phyloP scores from a whole-genome alignment of 2,888 invertebrate genomes.

The Drosophila formosana region DNA sequence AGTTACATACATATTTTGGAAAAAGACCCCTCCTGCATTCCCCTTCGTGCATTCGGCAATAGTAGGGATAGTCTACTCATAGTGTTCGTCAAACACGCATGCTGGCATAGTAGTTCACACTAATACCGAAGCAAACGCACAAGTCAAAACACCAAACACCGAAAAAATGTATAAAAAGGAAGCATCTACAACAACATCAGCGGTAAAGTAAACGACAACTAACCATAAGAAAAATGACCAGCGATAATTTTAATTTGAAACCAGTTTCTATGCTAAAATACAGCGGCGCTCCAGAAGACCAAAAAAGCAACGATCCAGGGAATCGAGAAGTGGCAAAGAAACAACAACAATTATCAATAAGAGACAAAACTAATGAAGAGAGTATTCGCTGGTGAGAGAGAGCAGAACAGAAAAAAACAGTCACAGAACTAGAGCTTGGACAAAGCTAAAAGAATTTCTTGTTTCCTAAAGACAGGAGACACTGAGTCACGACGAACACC shows the following conservation, averaged over 20 bases:
- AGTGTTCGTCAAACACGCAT: constrained; percentile 38
- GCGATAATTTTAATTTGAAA: constrained; percentile 84
- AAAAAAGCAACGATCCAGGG: constrained; percentile 46
- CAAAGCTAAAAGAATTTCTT: constrained; percentile 63
- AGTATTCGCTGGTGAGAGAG: constrained; percentile 7
- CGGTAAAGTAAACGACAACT: constrained; percentile 76
- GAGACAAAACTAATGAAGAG: constrained; percentile 30
- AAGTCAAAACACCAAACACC: constrained; percentile 66
- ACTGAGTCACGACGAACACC: constrained; percentile 49
- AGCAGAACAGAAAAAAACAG: constrained; percentile 18
- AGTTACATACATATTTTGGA: constrained; percentile 37
- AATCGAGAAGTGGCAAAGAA: constrained; percentile 57
- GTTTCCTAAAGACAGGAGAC: constrained; percentile 50
- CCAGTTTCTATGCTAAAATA: constrained; percentile 82
- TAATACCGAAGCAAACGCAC: constrained; percentile 66
- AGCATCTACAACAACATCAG: constrained; percentile 36
- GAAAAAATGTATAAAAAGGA: constrained; percentile 39
- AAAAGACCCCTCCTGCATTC: background rate
- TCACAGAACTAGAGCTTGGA: constrained; percentile 48
- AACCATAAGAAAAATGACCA: constrained; percentile 82
- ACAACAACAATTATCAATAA: constrained; percentile 62
- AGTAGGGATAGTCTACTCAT: constrained; percentile 10
- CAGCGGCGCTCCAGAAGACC: constrained; percentile 57
- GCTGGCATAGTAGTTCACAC: constrained; percentile 60
- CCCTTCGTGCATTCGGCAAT: background rate